Evolutionary conservation across 2,113 vertebrate species (phyloP).

Genomic region (Tachysurus fulvidraco): DNA sequence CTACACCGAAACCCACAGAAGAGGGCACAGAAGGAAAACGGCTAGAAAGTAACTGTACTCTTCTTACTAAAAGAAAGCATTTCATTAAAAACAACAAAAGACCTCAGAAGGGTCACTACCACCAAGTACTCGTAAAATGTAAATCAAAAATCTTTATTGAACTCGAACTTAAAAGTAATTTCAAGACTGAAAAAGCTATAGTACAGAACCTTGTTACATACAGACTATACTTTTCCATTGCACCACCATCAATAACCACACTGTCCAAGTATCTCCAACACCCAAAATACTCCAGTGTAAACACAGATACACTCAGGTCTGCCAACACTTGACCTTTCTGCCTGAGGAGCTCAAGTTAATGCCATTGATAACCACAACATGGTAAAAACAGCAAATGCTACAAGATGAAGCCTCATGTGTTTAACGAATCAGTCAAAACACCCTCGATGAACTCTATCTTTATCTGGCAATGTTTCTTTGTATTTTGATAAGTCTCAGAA

Average conservation of each 20-base stretch:
- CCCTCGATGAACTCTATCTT: background rate
- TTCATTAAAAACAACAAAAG: background rate
- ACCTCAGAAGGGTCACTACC: accelerated
- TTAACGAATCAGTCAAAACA: background rate
- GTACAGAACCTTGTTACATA: background rate
- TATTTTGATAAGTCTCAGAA: background rate
- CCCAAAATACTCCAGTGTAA: slow-evolving; percentile 18
- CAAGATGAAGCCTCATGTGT: background rate
- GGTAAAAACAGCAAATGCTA: slow-evolving; percentile 22
- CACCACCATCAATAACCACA: background rate
- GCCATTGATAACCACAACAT: background rate
- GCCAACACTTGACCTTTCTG: slow-evolving; percentile 31
- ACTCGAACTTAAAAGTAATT: background rate
- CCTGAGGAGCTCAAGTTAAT: slow-evolving; percentile 23
- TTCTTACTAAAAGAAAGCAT: background rate
- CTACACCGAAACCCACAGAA: slow-evolving; percentile 30
- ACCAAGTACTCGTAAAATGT: background rate
- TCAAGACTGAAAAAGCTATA: background rate
- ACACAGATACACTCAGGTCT: slow-evolving; percentile 8
- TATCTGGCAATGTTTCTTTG: background rate
- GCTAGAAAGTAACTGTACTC: background rate
- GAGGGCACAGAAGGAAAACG: slow-evolving; percentile 31
- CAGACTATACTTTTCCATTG: background rate
- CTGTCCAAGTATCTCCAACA: slow-evolving; percentile 14
- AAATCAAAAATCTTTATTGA: background rate